Base-by-base conservation (phyloP, 1,140 invertebrate species). In the Hyles vespertilio region DNA sequence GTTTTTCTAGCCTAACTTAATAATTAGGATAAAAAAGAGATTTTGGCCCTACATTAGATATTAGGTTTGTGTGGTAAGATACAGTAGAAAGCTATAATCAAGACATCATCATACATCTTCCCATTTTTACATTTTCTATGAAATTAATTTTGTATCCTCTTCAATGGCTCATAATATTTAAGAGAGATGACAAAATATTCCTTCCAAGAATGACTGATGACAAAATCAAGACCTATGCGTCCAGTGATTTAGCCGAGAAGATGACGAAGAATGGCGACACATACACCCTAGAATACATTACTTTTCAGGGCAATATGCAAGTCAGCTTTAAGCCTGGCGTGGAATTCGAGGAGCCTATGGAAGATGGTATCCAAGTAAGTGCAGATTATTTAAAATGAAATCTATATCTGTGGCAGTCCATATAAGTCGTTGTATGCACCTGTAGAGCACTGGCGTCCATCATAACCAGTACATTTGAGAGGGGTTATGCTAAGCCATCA, bases 251-350 rank as follows among this genome's bases (percentile, higher is more conserved):
- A 3, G 34, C 44, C 10, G 47, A 51, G 5, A 70, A 57, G 11
- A 32, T 73, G 2, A 65, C 55, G 22, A 59, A 68, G 32, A 58
- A 73, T n/a, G 66, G 65, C 0, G 68, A 74, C 54, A 56, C 52
- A 2, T 34, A 62, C 11, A 62, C 53, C 0, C 6, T 44, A 5
- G 4, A 40, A 5, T 40, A 40, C 8, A 40, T 5, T 0, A 5
- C 36, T 5, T 8, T 2, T 40, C 8, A 5, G 4, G 51, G 46
- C 6, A 22, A 36, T 8, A 62, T 48, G 6, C 53, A 43, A 2
- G 3, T 51, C 8, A 62, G 8, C 22, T 74, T 74, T 54, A 63
- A 61, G 32, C 46, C 57, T 12, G 72, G 72, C 2, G 56, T 56
- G 10, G 59, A 69, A 22, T 67, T 71, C 11, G 66, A 64, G 0